Base-by-base conservation (phyloP, 2,113 vertebrate genomes). In the Geothlypis trichas region DNA sequence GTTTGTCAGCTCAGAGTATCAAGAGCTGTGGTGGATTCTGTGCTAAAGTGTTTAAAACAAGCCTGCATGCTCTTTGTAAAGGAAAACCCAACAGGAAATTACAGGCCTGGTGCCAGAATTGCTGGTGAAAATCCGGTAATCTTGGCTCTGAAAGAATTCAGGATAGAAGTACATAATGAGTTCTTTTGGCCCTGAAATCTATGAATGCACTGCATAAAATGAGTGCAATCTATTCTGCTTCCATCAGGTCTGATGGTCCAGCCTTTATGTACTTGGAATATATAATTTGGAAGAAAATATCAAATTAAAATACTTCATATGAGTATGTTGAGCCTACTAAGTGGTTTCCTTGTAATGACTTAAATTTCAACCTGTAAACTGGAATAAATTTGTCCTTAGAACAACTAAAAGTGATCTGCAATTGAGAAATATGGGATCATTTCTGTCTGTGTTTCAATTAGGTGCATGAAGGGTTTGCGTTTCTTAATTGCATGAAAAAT, bases 61-160 rank as follows among this genome's bases (percentile, higher is more conserved):
- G 35, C 7, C 17, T 82, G 23, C 5, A 5, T 72, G 27, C 27
- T 63, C 74, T 61, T 65, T 42, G 13, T 35, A 44, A 61, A 90
- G 46, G 49, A 85, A 75, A 91, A 71, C 13, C 15, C 19, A 63
- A 37, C 27, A 72, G 58, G 44, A 88, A 91, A 76, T 93, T 59
- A 84, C 6, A 82, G 62, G 7, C 15, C 41, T 79, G 28, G 26
- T 85, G 49, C 66, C 27, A 49, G 71, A 88, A 90, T 31, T 80
- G 31, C 63, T 76, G n/a, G 59, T 75, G n/a, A 80, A 69, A 95
- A 51, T 93, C 55, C 72, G 83, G n/a, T 69, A 55, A 83, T 79
- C 41, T 73, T 33, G 65, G 7, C 33, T 85, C 31, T 44, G 58
- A 90, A 88, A 57, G 31, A 93, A 54, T 82, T 87, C 51, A 73